A percentile compares a stretch with the other conserved stretches of the same genome.
Evolutionary conservation across 2,888 invertebrate species (phyloP).

Genomic region (Labia minor): DNA sequence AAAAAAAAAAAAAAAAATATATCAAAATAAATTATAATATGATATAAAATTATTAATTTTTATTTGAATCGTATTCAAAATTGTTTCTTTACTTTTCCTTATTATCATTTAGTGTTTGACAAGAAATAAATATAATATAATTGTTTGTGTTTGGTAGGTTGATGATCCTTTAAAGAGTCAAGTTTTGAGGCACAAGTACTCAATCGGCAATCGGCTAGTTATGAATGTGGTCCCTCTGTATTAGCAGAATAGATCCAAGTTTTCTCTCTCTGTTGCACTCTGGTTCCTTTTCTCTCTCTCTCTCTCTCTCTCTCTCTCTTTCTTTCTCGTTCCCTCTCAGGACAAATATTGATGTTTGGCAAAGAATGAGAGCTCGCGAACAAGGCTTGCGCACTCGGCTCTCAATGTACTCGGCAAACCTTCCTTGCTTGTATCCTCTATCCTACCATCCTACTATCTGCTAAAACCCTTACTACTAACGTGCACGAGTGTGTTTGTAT

Average conservation of each 20-base stretch:
- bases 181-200: neutral
- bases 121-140: too few species aligned
- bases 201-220: neutral
- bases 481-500: too few species aligned
- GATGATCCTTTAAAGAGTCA: too few species aligned
- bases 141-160: too few species aligned
- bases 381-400: constrained; percentile 18
- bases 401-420: constrained; percentile 1
- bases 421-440: neutral
- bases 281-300: neutral
- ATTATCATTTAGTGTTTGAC: too few species aligned
- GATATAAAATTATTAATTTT: too few species aligned
- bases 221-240: neutral
- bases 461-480: too few species aligned
- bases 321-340: constrained; percentile 15
- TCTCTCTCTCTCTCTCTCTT: constrained; percentile 17
- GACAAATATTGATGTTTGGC: constrained; percentile 28
- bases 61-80: too few species aligned
- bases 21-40: too few species aligned
- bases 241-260: constrained; percentile 1
- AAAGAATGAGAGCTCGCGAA: constrained; percentile 24
- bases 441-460: neutral
- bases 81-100: too few species aligned
- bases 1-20: too few species aligned
- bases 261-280: neutral